Percentiles rank a stretch among this genome's conserved stretches.
phyloP scores from a whole-genome alignment of 2,113 vertebrate species.

The Pterocles gutturalis region DNA sequence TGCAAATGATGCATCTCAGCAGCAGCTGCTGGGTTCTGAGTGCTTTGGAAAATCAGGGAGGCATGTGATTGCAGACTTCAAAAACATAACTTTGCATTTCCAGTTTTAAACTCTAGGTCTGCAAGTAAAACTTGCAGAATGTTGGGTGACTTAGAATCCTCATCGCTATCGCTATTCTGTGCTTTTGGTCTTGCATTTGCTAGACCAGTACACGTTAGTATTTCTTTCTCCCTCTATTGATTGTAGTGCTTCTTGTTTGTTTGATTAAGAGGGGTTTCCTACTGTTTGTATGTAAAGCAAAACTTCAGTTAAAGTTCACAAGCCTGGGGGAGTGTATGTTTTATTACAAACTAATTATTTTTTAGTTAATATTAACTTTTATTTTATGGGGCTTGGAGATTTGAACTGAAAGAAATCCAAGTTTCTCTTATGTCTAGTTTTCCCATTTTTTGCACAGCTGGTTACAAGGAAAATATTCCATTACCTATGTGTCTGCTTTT shows the following conservation, averaged over 20 bases:
- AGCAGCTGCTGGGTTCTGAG: neutral
- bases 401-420: neutral
- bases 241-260: neutral
- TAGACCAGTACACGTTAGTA: neutral
- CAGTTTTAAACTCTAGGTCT: neutral
- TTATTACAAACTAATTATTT: neutral
- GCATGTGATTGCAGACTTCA: neutral
- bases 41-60: neutral
- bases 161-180: rapidly evolving
- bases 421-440: neutral
- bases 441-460: neutral
- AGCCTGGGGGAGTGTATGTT: neutral
- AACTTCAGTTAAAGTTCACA: neutral
- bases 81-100: neutral
- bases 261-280: neutral
- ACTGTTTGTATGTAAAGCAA: neutral
- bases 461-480: neutral
- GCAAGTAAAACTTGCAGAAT: neutral
- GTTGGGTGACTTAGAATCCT: neutral
- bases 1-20: rapidly evolving
- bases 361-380: neutral
- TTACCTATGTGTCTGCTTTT: neutral
- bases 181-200: neutral
- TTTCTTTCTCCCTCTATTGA: neutral
- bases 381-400: neutral